Conservation (phyloP, 2,113 vertebrate species). For the Vidua chalybeata region DNA sequence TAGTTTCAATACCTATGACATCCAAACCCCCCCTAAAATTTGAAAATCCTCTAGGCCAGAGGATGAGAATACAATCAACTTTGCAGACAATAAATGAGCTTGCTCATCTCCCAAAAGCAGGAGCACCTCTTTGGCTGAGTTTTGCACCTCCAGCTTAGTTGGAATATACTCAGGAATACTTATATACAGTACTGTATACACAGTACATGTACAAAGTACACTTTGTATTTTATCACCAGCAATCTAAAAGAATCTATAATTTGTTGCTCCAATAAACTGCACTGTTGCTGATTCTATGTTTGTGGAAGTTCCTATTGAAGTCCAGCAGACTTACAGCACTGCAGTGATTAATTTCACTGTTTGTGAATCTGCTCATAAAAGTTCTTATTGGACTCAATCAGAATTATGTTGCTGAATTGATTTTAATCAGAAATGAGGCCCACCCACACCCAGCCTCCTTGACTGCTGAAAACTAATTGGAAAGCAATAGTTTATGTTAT, state of each 20-base stretch:
- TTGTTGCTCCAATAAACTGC: not conserved
- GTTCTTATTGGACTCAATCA: not conserved
- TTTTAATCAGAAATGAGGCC: not conserved
- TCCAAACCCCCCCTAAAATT: no score
- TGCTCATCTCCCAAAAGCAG: not conserved
- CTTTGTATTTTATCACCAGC: not conserved
- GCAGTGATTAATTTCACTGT: not conserved
- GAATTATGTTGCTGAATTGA: not conserved
- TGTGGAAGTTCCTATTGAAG: not conserved
- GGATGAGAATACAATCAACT: not conserved
- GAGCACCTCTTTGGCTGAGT: not conserved
- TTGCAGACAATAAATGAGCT: not conserved
- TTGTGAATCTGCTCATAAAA: not conserved
- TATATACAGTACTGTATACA: not conserved
- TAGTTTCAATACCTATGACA: no score
- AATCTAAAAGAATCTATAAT: not conserved
- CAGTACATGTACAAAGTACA: not conserved
- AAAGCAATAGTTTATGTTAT: not conserved
- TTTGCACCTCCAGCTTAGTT: not conserved
- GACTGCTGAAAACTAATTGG: not conserved
- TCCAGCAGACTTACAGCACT: not conserved
- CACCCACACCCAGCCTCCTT: not conserved
- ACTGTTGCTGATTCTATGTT: not conserved
- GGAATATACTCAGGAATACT: not conserved
- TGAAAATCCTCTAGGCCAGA: not conserved